Conservation (phyloP, 37 sponge, comb jelly and placozoan genomes). For the Oopsacas minuta region DNA sequence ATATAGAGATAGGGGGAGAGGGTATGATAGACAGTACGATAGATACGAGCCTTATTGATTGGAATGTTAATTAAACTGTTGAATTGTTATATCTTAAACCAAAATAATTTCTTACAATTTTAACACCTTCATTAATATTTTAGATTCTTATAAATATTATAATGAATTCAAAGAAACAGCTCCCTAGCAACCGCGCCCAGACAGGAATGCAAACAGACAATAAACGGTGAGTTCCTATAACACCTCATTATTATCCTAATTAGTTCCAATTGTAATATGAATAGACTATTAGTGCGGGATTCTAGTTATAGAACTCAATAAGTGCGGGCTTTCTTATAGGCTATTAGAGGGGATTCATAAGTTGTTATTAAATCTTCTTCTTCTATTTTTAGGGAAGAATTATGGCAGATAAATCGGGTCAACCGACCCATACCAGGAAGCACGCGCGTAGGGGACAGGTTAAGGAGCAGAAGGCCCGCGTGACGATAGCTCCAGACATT, state of each 20-base stretch:
- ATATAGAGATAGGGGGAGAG: neutral
- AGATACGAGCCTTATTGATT: neutral
- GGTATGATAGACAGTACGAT: neutral
- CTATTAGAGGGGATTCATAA: neutral
- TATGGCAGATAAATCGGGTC: neutral
- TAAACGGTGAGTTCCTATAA: neutral
- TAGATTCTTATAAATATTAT: too few species aligned
- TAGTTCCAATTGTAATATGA: neutral
- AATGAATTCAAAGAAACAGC: neutral
- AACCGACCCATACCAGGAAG: constrained; percentile 28
- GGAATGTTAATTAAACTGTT: too few species aligned
- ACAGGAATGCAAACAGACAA: neutral
- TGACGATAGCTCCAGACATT: neutral
- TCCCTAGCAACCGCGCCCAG: neutral
- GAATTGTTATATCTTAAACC: too few species aligned
- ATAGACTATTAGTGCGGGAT: too few species aligned
- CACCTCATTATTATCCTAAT: neutral
- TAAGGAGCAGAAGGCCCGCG: constrained; percentile 23
- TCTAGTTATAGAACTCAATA: neutral
- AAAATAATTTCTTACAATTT: too few species aligned
- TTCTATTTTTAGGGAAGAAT: neutral
- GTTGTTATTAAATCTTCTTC: neutral
- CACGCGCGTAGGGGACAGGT: constrained; percentile 57
- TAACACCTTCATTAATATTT: too few species aligned
- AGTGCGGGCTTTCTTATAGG: neutral